These are phyloP conservation scores for Plumapathes pennacea DNA, from an alignment of 92 coral and sea anemone species.

Conservation along the genomic window DNA sequence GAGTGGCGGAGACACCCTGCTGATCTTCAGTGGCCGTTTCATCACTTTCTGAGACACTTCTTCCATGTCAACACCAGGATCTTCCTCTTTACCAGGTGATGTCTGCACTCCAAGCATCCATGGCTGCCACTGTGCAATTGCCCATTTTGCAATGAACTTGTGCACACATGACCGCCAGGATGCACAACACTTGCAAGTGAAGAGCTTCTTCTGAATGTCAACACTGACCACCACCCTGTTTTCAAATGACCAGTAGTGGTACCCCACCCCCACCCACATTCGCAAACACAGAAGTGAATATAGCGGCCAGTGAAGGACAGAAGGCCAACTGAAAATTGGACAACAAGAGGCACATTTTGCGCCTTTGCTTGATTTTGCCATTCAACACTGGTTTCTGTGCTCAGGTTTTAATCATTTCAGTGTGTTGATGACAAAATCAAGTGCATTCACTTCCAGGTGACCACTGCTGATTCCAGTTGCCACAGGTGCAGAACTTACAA, in stretches of 20 bases:
- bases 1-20: neutral
- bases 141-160: slow-evolving; percentile 8
- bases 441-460: too few species aligned
- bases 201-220: slow-evolving; percentile 3
- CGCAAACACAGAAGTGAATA: too few species aligned
- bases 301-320: too few species aligned
- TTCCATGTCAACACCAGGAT: neutral
- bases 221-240: slow-evolving; percentile 10
- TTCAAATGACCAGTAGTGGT: slow-evolving; percentile 17
- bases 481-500: too few species aligned
- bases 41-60: neutral
- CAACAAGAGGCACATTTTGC: too few species aligned
- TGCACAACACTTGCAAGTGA: slow-evolving; percentile 13
- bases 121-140: neutral
- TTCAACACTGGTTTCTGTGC: too few species aligned
- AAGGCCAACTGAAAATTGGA: too few species aligned
- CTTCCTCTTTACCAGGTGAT: neutral
- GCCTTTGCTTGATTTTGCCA: too few species aligned
- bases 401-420: too few species aligned
- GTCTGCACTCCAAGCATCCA: neutral
- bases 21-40: slow-evolving; percentile 2
- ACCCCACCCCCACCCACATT: too few species aligned
- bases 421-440: too few species aligned
- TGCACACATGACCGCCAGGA: slow-evolving; percentile 14
- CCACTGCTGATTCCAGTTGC: too few species aligned